Evolutionary conservation across 2,888 invertebrate species (phyloP).

Genomic region (Drosophila quinaria): DNA sequence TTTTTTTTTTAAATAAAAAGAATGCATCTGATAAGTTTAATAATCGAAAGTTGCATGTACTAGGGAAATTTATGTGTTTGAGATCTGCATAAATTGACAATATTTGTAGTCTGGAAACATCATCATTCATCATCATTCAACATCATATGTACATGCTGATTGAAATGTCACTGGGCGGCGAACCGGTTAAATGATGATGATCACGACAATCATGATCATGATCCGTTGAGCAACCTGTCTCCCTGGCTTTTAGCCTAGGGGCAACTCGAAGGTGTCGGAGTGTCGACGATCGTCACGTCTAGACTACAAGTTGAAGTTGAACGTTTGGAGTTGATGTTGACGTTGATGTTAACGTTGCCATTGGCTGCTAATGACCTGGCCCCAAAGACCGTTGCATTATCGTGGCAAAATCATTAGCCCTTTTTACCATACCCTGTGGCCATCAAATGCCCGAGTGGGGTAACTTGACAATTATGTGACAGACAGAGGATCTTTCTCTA

Average conservation of each 20-base stretch:
- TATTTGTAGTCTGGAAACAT: constrained; percentile 7
- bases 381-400: constrained; percentile 44
- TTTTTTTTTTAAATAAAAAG: neutral
- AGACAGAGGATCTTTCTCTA: neutral
- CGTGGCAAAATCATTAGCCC: constrained; percentile 53
- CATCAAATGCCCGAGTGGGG: neutral
- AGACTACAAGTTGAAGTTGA: constrained; percentile 24
- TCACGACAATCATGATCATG: neutral
- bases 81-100: constrained; percentile 8
- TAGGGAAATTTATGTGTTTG: constrained; percentile 6
- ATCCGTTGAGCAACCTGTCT: constrained; percentile 40
- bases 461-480: neutral
- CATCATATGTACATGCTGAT: constrained; percentile 28
- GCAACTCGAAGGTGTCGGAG: constrained; percentile 29
- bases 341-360: constrained; percentile 26
- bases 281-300: constrained; percentile 43
- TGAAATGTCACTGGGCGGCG: constrained; percentile 49
- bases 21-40: neutral
- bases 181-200: constrained; percentile 34
- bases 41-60: constrained; percentile 5
- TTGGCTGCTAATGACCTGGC: constrained; percentile 50
- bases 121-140: constrained; percentile 31
- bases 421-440: constrained; percentile 30
- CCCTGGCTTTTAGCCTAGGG: constrained; percentile 18
- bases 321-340: constrained; percentile 6